Evolutionary conservation across 2,113 vertebrate genomes (phyloP), one percentile per base, ranked within the genome.

Genomic region (Coptodon rendalli): DNA sequence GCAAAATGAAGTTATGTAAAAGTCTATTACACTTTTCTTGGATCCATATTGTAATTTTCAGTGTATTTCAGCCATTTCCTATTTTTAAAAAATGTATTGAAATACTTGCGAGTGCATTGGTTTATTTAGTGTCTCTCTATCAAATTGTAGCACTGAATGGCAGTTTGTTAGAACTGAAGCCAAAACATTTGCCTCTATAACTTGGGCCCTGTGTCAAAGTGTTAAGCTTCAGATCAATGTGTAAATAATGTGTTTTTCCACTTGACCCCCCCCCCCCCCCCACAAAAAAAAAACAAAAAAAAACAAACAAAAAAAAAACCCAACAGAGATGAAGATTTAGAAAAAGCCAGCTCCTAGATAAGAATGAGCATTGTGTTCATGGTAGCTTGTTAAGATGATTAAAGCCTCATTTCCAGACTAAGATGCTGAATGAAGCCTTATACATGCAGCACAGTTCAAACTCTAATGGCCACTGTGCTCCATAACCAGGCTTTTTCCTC

Each of bases 311-410:
- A 27, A 27, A 27, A 27, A 27, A 3, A 27, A 27, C 34, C 34
- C 14, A 53, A 80, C 13, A 56, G 17, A 50, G 82, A 87, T 61
- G 83, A 81, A 80, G 76, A 61, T 59, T 89, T 29, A 73, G 34
- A 50, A 91, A 71, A 92, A 86, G 19, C 76, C 81, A 85, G 52
- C 57, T 68, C 36, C 61, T 80, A 88, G 91, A 86, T 86, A 89
- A 79, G 76, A 93, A 92, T 83, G 82, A 93, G 87, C 87, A 85
- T 90, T 66, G 54, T 81, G 84, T 90, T 90, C 73, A 88, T 56
- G 68, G 88, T 54, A 57, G 53, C 45, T 50, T 86, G 87, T 85
- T 85, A 85, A 81, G 78, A 87, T 38, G 54, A 85, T 71, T 48
- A 89, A 71, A 83, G 86, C 68, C 82, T 87, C 40, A 76, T 83